A percentile compares a stretch with the other conserved stretches of the same genome.
These are phyloP conservation scores for Gambusia affinis DNA, from an alignment of 2,113 vertebrate species.

Conservation along the genomic window DNA sequence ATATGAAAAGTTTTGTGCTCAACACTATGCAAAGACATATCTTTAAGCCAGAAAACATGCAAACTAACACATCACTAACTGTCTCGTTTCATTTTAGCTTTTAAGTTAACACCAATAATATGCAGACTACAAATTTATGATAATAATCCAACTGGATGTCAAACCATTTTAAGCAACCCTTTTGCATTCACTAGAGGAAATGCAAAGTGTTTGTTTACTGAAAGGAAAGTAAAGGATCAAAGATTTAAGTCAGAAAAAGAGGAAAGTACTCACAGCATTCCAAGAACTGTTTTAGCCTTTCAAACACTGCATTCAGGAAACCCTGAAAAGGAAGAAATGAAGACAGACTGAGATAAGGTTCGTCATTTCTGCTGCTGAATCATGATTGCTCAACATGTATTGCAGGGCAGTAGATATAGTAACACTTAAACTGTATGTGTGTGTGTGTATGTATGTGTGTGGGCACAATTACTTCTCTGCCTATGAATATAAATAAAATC, in stretches of 20 bases:
- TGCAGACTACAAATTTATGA: not conserved
- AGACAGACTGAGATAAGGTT: conserved; percentile 42
- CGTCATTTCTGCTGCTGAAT: conserved; percentile 58
- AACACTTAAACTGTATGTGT: conserved; percentile 16
- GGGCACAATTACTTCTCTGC: conserved; percentile 25
- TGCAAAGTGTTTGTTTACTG: conserved; percentile 23
- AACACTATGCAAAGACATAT: not conserved
- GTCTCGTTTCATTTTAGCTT: conserved; percentile 21
- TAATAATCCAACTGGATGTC: conserved; percentile 1
- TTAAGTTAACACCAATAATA: conserved; percentile 22
- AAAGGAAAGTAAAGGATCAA: conserved; percentile 19
- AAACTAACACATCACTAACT: not conserved
- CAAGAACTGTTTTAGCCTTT: conserved; percentile 92
- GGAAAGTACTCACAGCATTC: conserved; percentile 90
- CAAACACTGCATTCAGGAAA: conserved; percentile 93
- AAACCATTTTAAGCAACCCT: not conserved
- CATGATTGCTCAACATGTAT: conserved; percentile 40
- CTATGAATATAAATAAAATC: conserved; percentile 37
- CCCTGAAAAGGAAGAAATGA: conserved; percentile 77
- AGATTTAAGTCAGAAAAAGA: conserved; percentile 27
- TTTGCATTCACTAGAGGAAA: conserved; percentile 17
- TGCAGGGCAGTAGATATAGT: conserved; percentile 28
- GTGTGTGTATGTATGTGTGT: not conserved
- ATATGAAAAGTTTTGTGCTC: not conserved
- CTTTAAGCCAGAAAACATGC: not conserved